Base-by-base conservation (phyloP, 1,140 invertebrate species). In the Panagrolaimus sp. region DNA sequence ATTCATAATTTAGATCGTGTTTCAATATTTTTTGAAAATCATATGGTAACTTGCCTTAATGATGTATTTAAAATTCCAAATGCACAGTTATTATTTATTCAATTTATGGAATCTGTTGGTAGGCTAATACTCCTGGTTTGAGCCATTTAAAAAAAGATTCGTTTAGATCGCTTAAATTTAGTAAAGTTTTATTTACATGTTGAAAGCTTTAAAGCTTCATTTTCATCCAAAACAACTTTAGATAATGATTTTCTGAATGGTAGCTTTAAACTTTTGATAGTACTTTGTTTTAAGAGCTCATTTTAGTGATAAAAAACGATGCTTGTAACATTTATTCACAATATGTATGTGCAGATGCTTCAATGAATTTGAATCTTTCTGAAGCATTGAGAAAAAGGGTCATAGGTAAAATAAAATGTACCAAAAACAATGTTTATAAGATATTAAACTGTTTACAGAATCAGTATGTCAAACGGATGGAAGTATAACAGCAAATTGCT, bases 101-200 rank as follows among this genome's bases (percentile, higher is more conserved):
- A 63, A 16, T 63, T 42, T 42, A 63, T 63, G 62, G 62, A 63
- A 43, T 16, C 16, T 42, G 27, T 63, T 42, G 38, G 62, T 63
- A 25, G 62, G n/a, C n/a, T 61, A 1, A 63, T 27, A 42, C 9
- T 20, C 11, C 1, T 63, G 13, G 2, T 23, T 16, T 9, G n/a
- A n/a, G n/a, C 8, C 1, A 42, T 16, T 9, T 2, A 27, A 11
- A 25, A 23, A 13, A 16, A 57, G 9, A 63, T 42, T 2, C 4
- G 5, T 63, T 42, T 16, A 63, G 62, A 43, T 16, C 14, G 16
- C 16, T 63, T 70, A n/a, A 61, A 70, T 46, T 45, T 66, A 38
- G 64, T 70, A 23, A 70, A 70, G 23, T 70, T 70, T 63, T 70
- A 51, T 44, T 51, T 70, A 43, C 63, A 70, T 20, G 64, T 66